A percentile compares a stretch with the other conserved stretches of the same genome.
Evolutionary conservation across 2,888 invertebrate genomes (phyloP).

Genomic region (Yponomeuta evonymella): DNA sequence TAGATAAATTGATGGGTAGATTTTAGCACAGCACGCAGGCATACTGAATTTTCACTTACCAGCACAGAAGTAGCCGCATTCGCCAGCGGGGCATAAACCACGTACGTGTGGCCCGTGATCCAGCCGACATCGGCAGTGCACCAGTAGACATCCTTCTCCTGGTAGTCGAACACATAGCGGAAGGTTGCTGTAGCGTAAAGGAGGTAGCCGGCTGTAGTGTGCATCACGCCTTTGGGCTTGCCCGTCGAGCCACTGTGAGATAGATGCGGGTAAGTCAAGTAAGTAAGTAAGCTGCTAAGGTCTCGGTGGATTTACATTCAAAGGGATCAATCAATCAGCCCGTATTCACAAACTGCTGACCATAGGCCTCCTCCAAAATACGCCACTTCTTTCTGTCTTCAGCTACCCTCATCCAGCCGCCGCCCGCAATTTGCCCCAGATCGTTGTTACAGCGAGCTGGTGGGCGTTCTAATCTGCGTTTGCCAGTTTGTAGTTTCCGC

Average conservation of each 20-base stretch:
- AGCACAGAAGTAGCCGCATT: constrained; percentile 96
- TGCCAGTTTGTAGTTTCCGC: too few species aligned
- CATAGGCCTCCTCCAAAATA: too few species aligned
- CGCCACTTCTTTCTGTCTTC: too few species aligned
- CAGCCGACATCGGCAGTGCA: constrained; percentile 98
- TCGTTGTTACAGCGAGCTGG: too few species aligned
- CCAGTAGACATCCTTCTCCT: constrained; percentile 89
- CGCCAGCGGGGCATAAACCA: constrained; percentile 95
- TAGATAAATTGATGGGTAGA: too few species aligned
- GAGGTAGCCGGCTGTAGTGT: constrained; percentile 96
- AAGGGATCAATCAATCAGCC: too few species aligned
- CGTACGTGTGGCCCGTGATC: constrained; percentile 96
- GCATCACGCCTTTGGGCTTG: constrained; percentile 98
- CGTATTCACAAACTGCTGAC: too few species aligned
- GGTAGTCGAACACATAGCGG: constrained; percentile 96
- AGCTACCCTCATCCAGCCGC: too few species aligned
- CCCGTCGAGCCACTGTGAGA: constrained; percentile 90
- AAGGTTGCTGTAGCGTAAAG: constrained; percentile 95
- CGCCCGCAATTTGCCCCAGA: too few species aligned
- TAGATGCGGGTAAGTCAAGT: neutral
- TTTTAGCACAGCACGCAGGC: neutral
- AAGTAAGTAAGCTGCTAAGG: neutral
- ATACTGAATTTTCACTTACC: constrained; percentile 72
- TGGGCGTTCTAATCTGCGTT: too few species aligned
- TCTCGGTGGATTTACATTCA: too few species aligned